Evolutionary conservation across 2,888 invertebrate species (phyloP).

Genomic region (Caenorhabditis macrosperma): DNA sequence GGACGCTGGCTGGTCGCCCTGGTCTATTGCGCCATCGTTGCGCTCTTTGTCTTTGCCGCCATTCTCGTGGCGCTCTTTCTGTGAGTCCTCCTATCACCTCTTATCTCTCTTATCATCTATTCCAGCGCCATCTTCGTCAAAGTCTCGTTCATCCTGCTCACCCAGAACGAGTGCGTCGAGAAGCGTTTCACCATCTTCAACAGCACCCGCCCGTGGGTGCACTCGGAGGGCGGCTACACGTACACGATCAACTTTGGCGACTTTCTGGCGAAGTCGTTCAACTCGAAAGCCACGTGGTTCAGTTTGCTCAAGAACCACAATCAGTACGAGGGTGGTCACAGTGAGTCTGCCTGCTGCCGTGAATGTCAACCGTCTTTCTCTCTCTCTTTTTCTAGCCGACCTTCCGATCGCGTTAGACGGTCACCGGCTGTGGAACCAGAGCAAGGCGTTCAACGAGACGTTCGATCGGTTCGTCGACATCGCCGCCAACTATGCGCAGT

Average conservation of each 20-base stretch:
- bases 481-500: background rate
- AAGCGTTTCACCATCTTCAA: conserved; percentile 1
- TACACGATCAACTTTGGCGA: conserved; percentile 16
- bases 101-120: too few relatives aligned
- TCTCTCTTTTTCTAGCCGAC: too few relatives aligned
- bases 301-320: background rate
- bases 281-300: background rate
- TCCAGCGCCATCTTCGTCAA: conserved; percentile 9
- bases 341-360: background rate
- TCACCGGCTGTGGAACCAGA: background rate
- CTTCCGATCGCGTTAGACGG: background rate
- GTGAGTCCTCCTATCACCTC: background rate
- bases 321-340: background rate
- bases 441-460: conserved; percentile 1
- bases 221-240: background rate
- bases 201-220: background rate
- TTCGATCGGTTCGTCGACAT: background rate
- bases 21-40: too few relatives aligned
- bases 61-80: too few relatives aligned
- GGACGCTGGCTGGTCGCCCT: too few relatives aligned
- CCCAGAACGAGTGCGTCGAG: background rate
- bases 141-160: conserved; percentile 8
- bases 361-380: too few relatives aligned
- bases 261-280: background rate
- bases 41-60: too few relatives aligned